These are phyloP conservation scores for Sinocyclocheilus anophthalmus DNA, from an alignment of 2,113 vertebrate genomes.

Conservation along the genomic window DNA sequence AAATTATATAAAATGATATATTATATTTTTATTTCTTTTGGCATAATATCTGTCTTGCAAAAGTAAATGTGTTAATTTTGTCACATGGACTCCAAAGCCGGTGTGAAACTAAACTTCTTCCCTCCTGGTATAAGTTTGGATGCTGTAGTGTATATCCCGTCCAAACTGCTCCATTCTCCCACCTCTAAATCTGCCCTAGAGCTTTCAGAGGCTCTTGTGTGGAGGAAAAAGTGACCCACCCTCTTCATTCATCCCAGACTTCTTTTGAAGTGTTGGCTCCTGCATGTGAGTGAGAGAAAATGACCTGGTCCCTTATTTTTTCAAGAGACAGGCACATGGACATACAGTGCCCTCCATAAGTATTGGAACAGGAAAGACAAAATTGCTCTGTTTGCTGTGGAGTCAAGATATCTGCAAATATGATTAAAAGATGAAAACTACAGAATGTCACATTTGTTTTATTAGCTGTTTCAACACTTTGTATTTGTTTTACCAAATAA, in stretches of 20 bases:
- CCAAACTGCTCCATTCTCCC: background rate
- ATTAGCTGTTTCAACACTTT: too few relatives aligned
- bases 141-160: background rate
- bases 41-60: background rate
- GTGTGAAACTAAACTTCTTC: conserved; percentile 12
- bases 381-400: too few relatives aligned
- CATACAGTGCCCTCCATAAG: background rate
- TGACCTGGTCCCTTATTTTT: conserved; percentile 39
- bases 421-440: too few relatives aligned
- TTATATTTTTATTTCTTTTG: background rate
- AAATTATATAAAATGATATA: background rate
- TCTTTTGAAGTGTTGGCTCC: conserved; percentile 43
- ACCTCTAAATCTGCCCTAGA: conserved; percentile 38
- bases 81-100: background rate
- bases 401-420: too few relatives aligned
- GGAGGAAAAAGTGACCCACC: conserved; percentile 54
- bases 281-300: conserved; percentile 26
- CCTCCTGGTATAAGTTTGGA: background rate
- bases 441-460: too few relatives aligned
- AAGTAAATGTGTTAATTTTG: background rate
- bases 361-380: too few relatives aligned
- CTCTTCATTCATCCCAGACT: conserved; percentile 30
- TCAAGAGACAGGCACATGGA: conserved; percentile 26
- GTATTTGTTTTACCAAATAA: too few relatives aligned
- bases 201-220: conserved; percentile 40